Evolutionary conservation across 2,888 invertebrate genomes (phyloP).

Genomic region (Oligia latruncula): DNA sequence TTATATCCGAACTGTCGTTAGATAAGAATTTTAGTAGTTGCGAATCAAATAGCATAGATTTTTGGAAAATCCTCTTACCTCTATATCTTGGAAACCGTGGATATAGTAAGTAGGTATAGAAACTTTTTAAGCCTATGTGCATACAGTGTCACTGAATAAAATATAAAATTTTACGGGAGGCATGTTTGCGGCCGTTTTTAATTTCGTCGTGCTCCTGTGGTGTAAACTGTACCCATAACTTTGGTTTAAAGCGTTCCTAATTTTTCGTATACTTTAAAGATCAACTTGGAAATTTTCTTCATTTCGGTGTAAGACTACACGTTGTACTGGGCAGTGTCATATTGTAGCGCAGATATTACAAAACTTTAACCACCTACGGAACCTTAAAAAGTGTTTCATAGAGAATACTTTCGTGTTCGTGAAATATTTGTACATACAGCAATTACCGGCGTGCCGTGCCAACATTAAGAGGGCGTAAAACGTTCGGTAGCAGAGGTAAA

Average conservation of each 20-base stretch:
- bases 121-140: slow-evolving; percentile 44
- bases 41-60: slow-evolving; percentile 71
- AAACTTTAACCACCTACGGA: slow-evolving; percentile 31
- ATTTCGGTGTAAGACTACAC: slow-evolving; percentile 24
- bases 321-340: slow-evolving; percentile 5
- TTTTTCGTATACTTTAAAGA: slow-evolving; percentile 34
- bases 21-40: slow-evolving; percentile 75
- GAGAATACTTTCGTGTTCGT: slow-evolving; percentile 48
- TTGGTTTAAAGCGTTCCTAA: slow-evolving; percentile 28
- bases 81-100: slow-evolving; percentile 53
- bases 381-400: slow-evolving; percentile 46
- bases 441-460: slow-evolving; percentile 68
- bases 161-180: slow-evolving; percentile 34
- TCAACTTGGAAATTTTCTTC: slow-evolving; percentile 42
- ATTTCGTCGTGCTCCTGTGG: slow-evolving; percentile 31
- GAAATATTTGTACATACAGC: slow-evolving; percentile 65
- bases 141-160: slow-evolving; percentile 42
- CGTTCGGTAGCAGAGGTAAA: slow-evolving; percentile 71
- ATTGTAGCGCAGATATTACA: slow-evolving; percentile 24
- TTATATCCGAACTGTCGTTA: slow-evolving; percentile 75
- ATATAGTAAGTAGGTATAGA: slow-evolving; percentile 36
- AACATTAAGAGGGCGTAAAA: slow-evolving; percentile 74
- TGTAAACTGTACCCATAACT: slow-evolving; percentile 30
- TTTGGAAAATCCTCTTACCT: slow-evolving; percentile 69
- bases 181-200: slow-evolving; percentile 33